Evolutionary conservation across 1,140 invertebrate species (phyloP).

Genomic region (Babylonia areolata): DNA sequence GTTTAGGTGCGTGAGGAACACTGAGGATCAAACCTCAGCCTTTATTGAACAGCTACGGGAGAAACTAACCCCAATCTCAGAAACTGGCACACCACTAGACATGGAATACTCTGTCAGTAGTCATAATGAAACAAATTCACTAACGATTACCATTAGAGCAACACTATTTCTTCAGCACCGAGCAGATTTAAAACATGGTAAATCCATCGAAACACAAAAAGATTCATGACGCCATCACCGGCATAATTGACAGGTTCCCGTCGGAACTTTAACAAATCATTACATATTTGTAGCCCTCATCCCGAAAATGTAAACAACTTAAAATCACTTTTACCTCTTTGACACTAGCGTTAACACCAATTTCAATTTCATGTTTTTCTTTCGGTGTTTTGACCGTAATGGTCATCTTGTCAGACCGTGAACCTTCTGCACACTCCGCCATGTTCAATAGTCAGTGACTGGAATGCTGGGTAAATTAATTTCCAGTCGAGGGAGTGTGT

Average conservation of each 20-base stretch:
- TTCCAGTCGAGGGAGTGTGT: no score
- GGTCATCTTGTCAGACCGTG: slow-evolving; percentile 80
- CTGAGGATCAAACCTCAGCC: no score
- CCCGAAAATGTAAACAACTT: background rate
- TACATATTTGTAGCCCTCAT: background rate
- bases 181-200: no score
- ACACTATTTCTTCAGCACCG: no score
- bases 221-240: background rate
- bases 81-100: no score
- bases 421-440: slow-evolving; percentile 69
- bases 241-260: background rate
- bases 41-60: no score
- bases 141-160: no score
- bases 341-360: slow-evolving; percentile 89
- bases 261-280: background rate
- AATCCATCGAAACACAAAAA: no score
- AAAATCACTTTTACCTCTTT: slow-evolving; percentile 83
- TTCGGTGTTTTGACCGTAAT: slow-evolving; percentile 97
- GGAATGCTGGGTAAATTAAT: background rate
- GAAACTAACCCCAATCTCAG: no score
- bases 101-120: no score
- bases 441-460: slow-evolving; percentile 51
- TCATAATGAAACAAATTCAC: no score
- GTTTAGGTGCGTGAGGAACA: no score
- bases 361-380: slow-evolving; percentile 92